Conservation (phyloP, 2,113 vertebrate genomes). For the Acrocephalus arundinaceus region DNA sequence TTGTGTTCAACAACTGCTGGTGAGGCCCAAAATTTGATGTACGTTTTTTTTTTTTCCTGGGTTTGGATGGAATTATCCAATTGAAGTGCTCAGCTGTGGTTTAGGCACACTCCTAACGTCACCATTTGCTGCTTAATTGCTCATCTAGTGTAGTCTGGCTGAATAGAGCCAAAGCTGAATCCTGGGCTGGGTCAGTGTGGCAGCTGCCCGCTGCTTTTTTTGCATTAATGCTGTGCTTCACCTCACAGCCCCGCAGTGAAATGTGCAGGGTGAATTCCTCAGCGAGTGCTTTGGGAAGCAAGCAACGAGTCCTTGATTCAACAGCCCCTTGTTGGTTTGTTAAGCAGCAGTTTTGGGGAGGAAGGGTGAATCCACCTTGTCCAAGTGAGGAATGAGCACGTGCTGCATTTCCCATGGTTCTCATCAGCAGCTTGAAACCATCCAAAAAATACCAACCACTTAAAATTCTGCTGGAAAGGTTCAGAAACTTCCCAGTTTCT, state of each 20-base stretch:
- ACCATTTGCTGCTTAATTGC: constrained; percentile 32
- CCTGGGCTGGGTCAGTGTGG: not conserved
- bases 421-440: not conserved
- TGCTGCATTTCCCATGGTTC: not conserved
- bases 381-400: not conserved
- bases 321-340: not conserved
- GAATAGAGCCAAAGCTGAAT: not conserved
- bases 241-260: not conserved
- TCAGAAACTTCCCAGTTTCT: not conserved
- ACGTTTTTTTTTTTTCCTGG: not conserved
- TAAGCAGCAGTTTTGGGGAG: not conserved
- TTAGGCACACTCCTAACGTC: constrained; percentile 26
- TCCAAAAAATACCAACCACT: not conserved
- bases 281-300: not conserved
- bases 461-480: not conserved
- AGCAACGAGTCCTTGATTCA: not conserved
- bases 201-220: constrained; percentile 37
- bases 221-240: not conserved
- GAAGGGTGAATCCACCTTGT: not conserved
- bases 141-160: not conserved
- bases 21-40: not conserved
- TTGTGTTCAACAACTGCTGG: not conserved
- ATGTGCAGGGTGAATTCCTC: not conserved
- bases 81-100: constrained; percentile 8
- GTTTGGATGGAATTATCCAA: constrained; percentile 17